Evolutionary conservation across 2,888 invertebrate species (phyloP).

Genomic region (Chalcosyrphus nemorum): DNA sequence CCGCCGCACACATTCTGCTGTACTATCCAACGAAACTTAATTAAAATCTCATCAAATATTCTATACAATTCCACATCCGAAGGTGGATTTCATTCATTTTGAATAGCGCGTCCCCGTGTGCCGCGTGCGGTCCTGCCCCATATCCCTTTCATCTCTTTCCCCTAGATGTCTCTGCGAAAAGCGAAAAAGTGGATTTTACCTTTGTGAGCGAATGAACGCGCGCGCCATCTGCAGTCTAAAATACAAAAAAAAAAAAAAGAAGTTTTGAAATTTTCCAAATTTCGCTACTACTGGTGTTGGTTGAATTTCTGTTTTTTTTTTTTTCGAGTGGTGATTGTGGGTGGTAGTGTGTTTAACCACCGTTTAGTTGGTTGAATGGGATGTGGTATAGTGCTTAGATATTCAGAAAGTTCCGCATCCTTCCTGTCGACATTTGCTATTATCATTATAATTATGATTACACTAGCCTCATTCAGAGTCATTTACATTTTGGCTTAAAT

Average conservation of each 20-base stretch:
- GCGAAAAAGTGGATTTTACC: slow-evolving; percentile 26
- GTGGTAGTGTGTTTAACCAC: slow-evolving; percentile 12
- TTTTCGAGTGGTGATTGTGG: too few relatives aligned
- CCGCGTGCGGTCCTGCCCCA: not conserved
- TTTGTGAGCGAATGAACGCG: not conserved
- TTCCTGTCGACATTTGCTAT: slow-evolving; percentile 43
- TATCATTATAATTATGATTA: slow-evolving; percentile 45
- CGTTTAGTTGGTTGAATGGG: slow-evolving; percentile 35
- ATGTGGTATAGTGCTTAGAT: slow-evolving; percentile 28
- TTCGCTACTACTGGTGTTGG: not conserved
- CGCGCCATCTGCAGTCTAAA: slow-evolving; percentile 21
- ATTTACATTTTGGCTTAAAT: slow-evolving; percentile 15
- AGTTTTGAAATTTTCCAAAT: not conserved
- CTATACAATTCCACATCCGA: slow-evolving; percentile 68
- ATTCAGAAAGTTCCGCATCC: slow-evolving; percentile 48
- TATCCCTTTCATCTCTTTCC: too few relatives aligned
- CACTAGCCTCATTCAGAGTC: slow-evolving; percentile 28
- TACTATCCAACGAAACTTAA: slow-evolving; percentile 56
- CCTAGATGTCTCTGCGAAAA: slow-evolving; percentile 7
- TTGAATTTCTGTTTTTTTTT: too few relatives aligned
- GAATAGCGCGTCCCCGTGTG: slow-evolving; percentile 12
- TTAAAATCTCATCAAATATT: slow-evolving; percentile 73
- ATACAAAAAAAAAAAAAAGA: slow-evolving; percentile 3
- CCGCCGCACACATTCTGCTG: too few relatives aligned
- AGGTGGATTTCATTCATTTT: slow-evolving; percentile 59